These are phyloP conservation scores for Melozone crissalis DNA, from an alignment of 2,113 vertebrate species.

Conservation along the genomic window DNA sequence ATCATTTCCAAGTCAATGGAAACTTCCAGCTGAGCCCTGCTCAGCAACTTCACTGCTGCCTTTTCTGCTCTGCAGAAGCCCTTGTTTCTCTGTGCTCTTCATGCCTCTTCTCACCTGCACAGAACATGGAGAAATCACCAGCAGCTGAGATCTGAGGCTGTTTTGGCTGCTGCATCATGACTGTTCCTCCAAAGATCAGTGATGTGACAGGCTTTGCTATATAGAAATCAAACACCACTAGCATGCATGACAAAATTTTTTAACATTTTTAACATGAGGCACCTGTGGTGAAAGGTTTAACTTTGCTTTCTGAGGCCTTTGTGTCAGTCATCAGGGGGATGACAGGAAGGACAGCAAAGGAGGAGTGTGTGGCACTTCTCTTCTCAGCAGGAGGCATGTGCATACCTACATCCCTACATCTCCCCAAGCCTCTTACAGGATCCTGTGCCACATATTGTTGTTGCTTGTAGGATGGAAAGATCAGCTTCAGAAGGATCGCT, in stretches of 20 bases:
- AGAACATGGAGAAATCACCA: background rate
- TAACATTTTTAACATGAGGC: background rate
- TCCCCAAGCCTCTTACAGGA: background rate
- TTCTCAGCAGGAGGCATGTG: background rate
- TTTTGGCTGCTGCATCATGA: background rate
- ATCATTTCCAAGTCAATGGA: background rate
- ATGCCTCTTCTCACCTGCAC: background rate
- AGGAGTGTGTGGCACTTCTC: background rate
- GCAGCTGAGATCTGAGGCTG: background rate
- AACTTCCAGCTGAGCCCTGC: fast-evolving
- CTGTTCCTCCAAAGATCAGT: background rate
- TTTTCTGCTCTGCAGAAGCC: background rate
- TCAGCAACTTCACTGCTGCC: background rate
- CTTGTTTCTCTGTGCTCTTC: background rate
- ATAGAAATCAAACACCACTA: background rate
- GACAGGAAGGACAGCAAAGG: background rate
- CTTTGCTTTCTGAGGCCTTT: background rate
- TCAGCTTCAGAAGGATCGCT: background rate
- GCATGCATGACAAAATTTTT: background rate
- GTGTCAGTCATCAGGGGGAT: fast-evolving
- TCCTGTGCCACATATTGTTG: fast-evolving
- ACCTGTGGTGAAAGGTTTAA: background rate
- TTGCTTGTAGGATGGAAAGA: background rate
- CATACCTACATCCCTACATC: background rate
- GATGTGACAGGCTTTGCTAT: background rate